Conservation (phyloP, 2,113 vertebrate genomes). For the Nothobranchius furzeri region DNA sequence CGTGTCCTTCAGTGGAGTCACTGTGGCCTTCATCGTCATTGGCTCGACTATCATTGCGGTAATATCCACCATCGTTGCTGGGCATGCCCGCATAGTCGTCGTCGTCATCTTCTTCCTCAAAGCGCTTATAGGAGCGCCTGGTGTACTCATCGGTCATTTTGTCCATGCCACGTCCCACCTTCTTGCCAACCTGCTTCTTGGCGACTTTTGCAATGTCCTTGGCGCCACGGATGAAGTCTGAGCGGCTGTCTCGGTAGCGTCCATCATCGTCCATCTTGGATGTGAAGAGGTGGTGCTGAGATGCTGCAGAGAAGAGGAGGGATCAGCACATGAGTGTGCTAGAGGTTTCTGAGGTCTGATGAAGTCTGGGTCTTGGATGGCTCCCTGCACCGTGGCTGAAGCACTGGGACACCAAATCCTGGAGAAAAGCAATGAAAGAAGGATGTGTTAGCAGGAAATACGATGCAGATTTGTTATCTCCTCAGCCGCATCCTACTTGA, state of each 20-base stretch:
- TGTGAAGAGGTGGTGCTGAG: conserved; percentile 24
- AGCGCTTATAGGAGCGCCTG: conserved; percentile 91
- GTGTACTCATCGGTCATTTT: conserved; percentile 92
- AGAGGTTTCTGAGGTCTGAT: conserved; percentile 27
- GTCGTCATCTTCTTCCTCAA: conserved; percentile 93
- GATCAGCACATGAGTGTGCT: conserved; percentile 69
- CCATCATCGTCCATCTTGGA: conserved; percentile 87
- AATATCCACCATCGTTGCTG: conserved; percentile 78
- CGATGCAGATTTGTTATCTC: background rate
- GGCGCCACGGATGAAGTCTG: conserved; percentile 95
- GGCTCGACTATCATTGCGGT: conserved; percentile 86
- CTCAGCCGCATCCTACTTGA: no score
- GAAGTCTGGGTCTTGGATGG: conserved; percentile 58
- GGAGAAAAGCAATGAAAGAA: conserved; percentile 17
- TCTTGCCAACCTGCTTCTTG: conserved; percentile 92
- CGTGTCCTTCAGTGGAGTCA: conserved; percentile 95
- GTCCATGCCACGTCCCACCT: conserved; percentile 89
- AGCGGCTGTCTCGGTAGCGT: conserved; percentile 85
- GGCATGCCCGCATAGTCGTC: conserved; percentile 82
- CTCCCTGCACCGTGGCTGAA: conserved; percentile 3
- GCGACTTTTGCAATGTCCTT: conserved; percentile 98
- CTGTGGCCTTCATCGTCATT: conserved; percentile 89
- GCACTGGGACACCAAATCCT: conserved; percentile 30
- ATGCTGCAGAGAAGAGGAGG: conserved; percentile 40
- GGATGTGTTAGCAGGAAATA: conserved; percentile 22